phyloP scores from a whole-genome alignment of 2,113 vertebrate genomes.

The Phalacrocorax aristotelis region DNA sequence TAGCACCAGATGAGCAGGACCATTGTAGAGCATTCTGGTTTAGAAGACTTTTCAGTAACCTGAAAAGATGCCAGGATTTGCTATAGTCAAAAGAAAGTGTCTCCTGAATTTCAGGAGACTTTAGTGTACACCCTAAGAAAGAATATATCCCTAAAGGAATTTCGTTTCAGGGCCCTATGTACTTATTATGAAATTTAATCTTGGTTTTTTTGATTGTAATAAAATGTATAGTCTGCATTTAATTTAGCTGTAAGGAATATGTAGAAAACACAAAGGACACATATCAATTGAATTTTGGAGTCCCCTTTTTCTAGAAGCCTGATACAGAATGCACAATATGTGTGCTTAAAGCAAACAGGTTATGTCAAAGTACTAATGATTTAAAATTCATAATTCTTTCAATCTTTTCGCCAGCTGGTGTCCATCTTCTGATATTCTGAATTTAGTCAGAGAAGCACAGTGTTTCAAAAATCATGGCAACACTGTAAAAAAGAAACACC shows the following conservation, averaged over 20 bases:
- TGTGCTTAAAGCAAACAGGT: conserved; percentile 15
- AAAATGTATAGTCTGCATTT: background rate
- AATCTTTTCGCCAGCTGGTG: conserved; percentile 52
- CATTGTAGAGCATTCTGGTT: background rate
- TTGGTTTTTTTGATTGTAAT: background rate
- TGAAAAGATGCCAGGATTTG: background rate
- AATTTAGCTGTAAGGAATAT: background rate
- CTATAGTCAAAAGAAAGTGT: background rate
- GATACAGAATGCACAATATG: background rate
- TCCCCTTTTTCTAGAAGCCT: background rate
- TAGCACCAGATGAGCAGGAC: background rate
- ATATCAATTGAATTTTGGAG: background rate
- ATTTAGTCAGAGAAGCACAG: conserved; percentile 50
- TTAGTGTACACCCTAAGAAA: background rate
- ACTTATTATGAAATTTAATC: background rate
- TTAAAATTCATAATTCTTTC: conserved; percentile 38
- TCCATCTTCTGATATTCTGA: conserved; percentile 43
- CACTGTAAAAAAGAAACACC: conserved; percentile 22
- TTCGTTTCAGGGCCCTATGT: background rate
- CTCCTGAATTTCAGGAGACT: background rate
- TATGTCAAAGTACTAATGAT: background rate
- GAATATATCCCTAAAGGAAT: background rate
- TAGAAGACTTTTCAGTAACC: background rate
- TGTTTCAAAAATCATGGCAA: conserved; percentile 40
- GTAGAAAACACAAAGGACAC: too few species aligned